phyloP scores from a whole-genome alignment of 2,113 vertebrate species.

The Acanthisitta chloris region DNA sequence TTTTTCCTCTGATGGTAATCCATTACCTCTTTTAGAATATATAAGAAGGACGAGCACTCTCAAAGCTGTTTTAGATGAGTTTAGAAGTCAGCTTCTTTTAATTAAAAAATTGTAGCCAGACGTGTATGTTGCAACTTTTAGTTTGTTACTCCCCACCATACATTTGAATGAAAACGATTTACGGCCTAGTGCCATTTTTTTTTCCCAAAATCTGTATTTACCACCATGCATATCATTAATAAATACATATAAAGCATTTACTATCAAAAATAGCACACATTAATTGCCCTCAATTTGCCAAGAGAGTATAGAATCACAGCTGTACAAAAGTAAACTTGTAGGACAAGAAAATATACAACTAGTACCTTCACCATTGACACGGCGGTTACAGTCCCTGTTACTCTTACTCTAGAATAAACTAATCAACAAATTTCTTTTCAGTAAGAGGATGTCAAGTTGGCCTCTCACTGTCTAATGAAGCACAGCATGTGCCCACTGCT shows the following conservation, averaged over 20 bases:
- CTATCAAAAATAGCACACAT: background rate
- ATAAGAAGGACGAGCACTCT: background rate
- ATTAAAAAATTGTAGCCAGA: background rate
- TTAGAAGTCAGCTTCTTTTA: background rate
- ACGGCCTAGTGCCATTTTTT: background rate
- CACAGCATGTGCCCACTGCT: constrained; percentile 32
- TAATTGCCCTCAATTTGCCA: background rate
- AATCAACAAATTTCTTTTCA: constrained; percentile 29
- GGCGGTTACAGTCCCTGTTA: background rate
- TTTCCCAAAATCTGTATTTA: background rate
- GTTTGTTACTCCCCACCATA: background rate
- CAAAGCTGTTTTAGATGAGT: background rate
- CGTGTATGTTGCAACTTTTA: background rate
- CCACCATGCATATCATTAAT: background rate
- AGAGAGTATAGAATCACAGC: background rate
- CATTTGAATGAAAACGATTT: background rate
- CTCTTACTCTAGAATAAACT: background rate
- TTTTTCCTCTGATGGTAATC: background rate
- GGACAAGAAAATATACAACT: background rate
- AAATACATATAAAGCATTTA: background rate
- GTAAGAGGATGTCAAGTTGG: constrained; percentile 58
- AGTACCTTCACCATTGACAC: background rate
- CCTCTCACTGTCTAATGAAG: constrained; percentile 51
- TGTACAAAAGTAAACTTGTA: background rate
- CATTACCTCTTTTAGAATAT: background rate